These are phyloP conservation scores for Leptopilina drosophilae DNA, from an alignment of 2,888 invertebrate genomes.

Conservation along the genomic window DNA sequence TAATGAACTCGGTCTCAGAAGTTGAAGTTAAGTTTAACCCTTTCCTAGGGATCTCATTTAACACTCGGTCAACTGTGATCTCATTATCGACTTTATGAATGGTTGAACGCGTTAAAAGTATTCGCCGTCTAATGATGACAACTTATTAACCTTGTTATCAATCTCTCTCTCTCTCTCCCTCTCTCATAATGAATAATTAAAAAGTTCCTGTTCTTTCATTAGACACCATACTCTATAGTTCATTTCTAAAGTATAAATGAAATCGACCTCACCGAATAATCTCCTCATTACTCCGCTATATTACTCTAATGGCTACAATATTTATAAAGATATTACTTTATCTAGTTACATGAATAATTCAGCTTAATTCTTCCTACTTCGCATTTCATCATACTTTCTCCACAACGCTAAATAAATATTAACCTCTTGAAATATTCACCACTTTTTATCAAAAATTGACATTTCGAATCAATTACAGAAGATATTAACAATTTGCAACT, in stretches of 20 bases:
- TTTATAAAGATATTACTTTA: background rate
- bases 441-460: no score
- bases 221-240: constrained; percentile 40
- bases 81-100: constrained; percentile 61
- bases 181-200: constrained; percentile 56
- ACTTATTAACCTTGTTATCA: constrained; percentile 53
- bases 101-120: constrained; percentile 58
- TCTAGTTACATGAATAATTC: constrained; percentile 12
- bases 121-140: constrained; percentile 61
- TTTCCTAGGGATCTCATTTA: constrained; percentile 22
- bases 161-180: constrained; percentile 8
- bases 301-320: background rate
- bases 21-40: background rate
- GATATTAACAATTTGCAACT: background rate
- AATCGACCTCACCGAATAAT: constrained; percentile 16
- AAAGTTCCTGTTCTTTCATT: constrained; percentile 57
- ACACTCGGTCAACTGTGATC: constrained; percentile 57
- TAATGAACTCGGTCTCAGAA: constrained; percentile 61
- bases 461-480: background rate
- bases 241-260: constrained; percentile 14
- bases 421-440: no score
- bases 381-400: background rate
- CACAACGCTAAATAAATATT: background rate
- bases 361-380: background rate
- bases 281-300: constrained; percentile 5